phyloP scores from a whole-genome alignment of 2,797 vertebrate species.

The Protosalanx chinensis region DNA sequence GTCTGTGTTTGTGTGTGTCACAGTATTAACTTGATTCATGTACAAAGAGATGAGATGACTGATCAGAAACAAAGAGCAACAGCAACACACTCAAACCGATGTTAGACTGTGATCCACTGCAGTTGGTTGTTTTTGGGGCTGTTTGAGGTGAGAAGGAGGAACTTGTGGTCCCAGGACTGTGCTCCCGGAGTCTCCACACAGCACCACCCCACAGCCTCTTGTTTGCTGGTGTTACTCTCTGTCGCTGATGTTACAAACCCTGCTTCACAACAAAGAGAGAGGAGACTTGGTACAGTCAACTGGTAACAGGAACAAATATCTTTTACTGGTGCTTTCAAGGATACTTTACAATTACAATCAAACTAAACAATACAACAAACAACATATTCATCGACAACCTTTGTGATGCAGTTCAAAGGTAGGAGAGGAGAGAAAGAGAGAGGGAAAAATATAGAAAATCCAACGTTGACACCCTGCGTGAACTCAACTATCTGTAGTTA shows the following conservation, averaged over 20 bases:
- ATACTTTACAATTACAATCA: no score
- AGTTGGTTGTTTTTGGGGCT: no score
- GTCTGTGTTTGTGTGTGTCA: slow-evolving; percentile 3
- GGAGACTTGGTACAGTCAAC: neutral
- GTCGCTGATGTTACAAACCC: neutral
- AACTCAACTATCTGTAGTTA: no score
- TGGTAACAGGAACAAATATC: neutral
- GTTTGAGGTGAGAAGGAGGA: no score
- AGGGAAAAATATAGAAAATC: no score
- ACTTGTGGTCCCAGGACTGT: neutral
- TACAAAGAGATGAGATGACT: neutral
- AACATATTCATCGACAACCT: no score
- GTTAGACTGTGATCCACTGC: no score
- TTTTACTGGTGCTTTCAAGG: no score
- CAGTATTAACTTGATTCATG: neutral
- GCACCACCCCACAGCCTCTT: slow-evolving; percentile 20
- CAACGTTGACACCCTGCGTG: no score
- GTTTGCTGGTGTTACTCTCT: slow-evolving; percentile 49
- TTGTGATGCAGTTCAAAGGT: no score
- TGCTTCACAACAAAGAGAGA: neutral
- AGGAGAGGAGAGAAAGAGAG: no score
- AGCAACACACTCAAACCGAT: neutral
- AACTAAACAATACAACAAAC: no score
- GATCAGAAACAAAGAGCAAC: neutral
- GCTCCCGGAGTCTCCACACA: neutral